phyloP scores from a whole-genome alignment of 1,140 invertebrate genomes.

The Halictus rubicundus region DNA sequence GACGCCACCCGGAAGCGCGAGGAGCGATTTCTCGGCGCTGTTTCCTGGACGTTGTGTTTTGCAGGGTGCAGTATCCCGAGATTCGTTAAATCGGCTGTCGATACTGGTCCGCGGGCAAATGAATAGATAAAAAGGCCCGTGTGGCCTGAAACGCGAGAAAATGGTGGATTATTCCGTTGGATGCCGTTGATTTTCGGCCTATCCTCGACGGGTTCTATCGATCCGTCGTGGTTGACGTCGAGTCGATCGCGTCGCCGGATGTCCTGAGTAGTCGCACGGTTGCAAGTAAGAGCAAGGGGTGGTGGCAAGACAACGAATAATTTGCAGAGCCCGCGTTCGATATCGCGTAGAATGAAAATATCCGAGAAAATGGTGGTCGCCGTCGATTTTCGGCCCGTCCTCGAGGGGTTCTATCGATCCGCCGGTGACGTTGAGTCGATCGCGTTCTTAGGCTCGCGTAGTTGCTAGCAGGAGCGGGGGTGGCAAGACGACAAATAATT shows the following conservation, averaged over 20 bases:
- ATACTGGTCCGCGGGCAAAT: background rate
- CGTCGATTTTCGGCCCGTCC: constrained; percentile 40
- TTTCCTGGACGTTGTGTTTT: too few relatives aligned
- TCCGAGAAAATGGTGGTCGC: background rate
- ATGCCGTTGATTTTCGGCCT: background rate
- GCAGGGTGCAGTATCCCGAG: background rate
- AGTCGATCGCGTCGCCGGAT: too few relatives aligned
- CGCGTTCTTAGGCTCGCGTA: constrained; percentile 2
- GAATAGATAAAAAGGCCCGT: background rate
- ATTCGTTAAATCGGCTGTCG: background rate
- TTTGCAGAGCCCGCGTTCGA: too few relatives aligned
- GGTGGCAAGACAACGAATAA: too few relatives aligned
- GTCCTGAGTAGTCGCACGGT: too few relatives aligned
- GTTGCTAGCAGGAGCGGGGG: too few relatives aligned
- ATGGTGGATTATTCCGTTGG: background rate
- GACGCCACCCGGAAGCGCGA: too few relatives aligned
- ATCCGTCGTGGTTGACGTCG: too few relatives aligned
- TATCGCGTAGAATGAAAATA: background rate
- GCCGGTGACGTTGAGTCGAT: constrained; percentile 18
- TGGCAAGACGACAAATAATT: constrained; percentile 51
- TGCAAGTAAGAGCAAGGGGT: too few relatives aligned
- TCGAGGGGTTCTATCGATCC: constrained; percentile 53
- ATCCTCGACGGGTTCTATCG: background rate
- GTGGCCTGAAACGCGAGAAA: background rate
- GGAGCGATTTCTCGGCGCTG: too few relatives aligned